Evolutionary conservation across 2,888 invertebrate genomes (phyloP).

Genomic region (Oligia latruncula): DNA sequence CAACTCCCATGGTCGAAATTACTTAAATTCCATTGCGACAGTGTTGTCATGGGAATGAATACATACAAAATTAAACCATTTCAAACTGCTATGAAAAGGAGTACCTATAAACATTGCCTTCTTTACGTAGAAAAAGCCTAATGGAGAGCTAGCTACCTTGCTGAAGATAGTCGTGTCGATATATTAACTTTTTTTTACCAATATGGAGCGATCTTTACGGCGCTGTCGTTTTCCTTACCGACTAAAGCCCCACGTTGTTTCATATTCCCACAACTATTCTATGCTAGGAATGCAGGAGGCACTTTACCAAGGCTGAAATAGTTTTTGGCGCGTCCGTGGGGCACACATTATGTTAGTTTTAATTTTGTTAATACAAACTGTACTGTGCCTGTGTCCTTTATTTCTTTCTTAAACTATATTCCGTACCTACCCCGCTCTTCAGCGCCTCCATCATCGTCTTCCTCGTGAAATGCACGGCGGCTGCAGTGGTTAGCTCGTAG

Average conservation of each 20-base stretch:
- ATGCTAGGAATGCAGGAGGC: background rate
- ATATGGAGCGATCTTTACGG: background rate
- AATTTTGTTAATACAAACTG: too few species aligned
- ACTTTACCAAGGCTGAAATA: background rate
- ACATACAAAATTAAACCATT: background rate
- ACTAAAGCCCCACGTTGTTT: too few species aligned
- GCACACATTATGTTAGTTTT: too few species aligned
- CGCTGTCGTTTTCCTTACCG: background rate
- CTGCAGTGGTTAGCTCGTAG: conserved; percentile 95
- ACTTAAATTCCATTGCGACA: background rate
- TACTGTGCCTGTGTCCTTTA: background rate
- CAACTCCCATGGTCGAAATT: background rate
- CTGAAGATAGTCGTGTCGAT: background rate
- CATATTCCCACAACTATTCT: too few species aligned
- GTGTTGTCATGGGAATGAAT: background rate
- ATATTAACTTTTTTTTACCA: background rate
- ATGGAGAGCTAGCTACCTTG: background rate
- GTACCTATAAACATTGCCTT: background rate
- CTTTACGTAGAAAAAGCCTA: background rate
- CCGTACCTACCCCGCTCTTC: conserved; percentile 91
- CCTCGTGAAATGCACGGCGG: conserved; percentile 97
- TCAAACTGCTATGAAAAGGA: too few species aligned
- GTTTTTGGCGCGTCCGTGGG: background rate
- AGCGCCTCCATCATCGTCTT: conserved; percentile 96
- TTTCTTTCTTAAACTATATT: background rate